Conservation (phyloP, 1,140 invertebrate species). For the Drosophila sproati region DNA sequence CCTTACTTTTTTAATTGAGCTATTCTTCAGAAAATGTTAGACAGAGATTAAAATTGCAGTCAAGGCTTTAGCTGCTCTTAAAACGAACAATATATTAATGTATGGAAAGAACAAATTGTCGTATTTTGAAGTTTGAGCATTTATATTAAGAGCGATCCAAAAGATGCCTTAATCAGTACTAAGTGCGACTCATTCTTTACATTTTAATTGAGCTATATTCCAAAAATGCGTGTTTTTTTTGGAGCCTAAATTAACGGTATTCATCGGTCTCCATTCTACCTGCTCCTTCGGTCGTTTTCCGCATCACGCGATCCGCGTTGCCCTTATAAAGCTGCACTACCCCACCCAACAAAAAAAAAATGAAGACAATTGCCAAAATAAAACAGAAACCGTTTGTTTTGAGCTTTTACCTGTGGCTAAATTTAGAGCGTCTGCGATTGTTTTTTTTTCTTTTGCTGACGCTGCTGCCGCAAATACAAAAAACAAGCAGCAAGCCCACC, state of each 20-base stretch:
- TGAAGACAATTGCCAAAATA: constrained; percentile 17
- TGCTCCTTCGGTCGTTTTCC: constrained; percentile 22
- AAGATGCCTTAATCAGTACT: background rate
- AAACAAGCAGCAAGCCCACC: constrained; percentile 14
- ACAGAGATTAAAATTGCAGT: background rate
- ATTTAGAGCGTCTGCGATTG: constrained; percentile 77
- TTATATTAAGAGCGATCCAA: background rate
- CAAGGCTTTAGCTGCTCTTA: background rate
- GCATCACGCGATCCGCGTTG: constrained; percentile 62
- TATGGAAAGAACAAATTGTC: too few relatives aligned
- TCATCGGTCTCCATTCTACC: background rate
- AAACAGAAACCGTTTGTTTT: constrained; percentile 51
- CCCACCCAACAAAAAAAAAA: constrained; percentile 31
- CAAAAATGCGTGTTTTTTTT: background rate
- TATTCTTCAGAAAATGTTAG: background rate
- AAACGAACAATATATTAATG: too few relatives aligned
- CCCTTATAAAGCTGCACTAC: constrained; percentile 55
- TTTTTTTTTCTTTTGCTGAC: constrained; percentile 60
- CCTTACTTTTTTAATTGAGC: too few relatives aligned
- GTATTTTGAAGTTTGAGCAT: background rate
- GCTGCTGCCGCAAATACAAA: constrained; percentile 58
- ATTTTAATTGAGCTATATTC: constrained; percentile 1
- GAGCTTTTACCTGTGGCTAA: constrained; percentile 76
- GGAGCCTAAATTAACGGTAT: constrained; percentile 22
- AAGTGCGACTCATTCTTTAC: background rate